Percentiles rank a stretch among this genome's conserved stretches.
Conservation (phyloP, 2,888 invertebrate species). For the Tuta absoluta region DNA sequence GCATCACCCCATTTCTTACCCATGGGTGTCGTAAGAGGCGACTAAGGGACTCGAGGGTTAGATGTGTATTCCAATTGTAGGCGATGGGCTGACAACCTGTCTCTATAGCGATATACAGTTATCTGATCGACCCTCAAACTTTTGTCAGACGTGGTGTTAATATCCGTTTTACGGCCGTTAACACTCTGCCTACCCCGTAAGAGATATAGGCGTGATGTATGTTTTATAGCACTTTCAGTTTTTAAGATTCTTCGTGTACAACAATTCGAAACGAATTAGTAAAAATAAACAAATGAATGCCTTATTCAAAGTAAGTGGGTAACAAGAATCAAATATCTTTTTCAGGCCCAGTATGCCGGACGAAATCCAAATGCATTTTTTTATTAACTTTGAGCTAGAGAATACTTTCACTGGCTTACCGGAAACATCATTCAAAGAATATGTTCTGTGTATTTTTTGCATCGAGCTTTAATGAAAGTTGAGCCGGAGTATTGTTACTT, state of each 20-base stretch:
- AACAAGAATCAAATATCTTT: background rate
- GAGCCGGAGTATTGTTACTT: slow-evolving; percentile 10
- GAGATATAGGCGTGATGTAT: too few species aligned
- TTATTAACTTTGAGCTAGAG: slow-evolving; percentile 13
- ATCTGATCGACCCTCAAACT: too few species aligned
- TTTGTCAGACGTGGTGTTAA: too few species aligned
- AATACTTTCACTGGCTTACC: slow-evolving; percentile 45
- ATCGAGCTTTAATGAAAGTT: slow-evolving; percentile 28
- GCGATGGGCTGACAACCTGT: too few species aligned
- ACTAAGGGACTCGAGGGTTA: too few species aligned
- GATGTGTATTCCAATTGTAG: too few species aligned
- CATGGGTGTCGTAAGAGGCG: too few species aligned
- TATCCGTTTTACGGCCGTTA: too few species aligned
- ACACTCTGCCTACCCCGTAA: too few species aligned
- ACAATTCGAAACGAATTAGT: background rate
- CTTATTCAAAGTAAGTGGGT: background rate
- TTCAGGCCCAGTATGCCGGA: background rate
- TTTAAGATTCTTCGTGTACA: background rate
- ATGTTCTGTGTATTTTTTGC: slow-evolving; percentile 26
- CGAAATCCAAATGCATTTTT: background rate
- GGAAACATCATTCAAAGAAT: slow-evolving; percentile 44
- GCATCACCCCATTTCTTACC: too few species aligned
- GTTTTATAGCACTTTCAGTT: too few species aligned
- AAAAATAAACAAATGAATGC: background rate
- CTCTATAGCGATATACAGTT: too few species aligned